These are phyloP conservation scores for Caenorhabditis becei DNA, from an alignment of 2,888 invertebrate species.

Conservation along the genomic window DNA sequence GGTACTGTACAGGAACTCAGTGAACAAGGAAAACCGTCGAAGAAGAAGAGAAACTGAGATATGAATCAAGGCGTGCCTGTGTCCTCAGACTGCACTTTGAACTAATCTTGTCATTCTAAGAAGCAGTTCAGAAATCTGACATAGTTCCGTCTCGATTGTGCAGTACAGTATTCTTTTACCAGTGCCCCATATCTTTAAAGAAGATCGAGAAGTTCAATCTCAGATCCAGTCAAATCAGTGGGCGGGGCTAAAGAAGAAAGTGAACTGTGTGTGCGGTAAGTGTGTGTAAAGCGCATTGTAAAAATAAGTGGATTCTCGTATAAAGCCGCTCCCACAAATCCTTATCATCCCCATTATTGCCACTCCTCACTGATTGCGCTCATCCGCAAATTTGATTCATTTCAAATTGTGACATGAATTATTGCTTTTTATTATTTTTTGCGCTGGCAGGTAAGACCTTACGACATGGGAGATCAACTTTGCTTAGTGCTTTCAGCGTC, in stretches of 20 bases:
- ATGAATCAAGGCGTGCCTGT: too few species aligned
- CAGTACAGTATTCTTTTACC: neutral
- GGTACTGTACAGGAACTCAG: too few species aligned
- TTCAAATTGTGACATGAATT: conserved; percentile 24
- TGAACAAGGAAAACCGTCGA: too few species aligned
- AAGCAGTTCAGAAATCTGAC: too few species aligned
- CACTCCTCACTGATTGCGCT: conserved; percentile 27
- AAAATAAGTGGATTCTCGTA: conserved; percentile 53
- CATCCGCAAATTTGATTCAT: conserved; percentile 20
- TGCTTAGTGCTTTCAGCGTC: conserved; percentile 8
- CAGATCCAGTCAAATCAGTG: conserved; percentile 13
- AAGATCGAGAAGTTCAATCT: neutral
- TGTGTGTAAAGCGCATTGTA: conserved; percentile 33
- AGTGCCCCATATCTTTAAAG: conserved; percentile 5
- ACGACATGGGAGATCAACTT: neutral
- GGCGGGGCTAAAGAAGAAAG: conserved; percentile 22
- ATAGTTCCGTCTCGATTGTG: too few species aligned
- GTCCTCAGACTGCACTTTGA: neutral
- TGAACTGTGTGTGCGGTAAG: conserved; percentile 23
- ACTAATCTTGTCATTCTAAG: neutral
- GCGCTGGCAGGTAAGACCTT: conserved; percentile 28
- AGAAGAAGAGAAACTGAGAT: neutral
- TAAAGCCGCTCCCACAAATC: conserved; percentile 43
- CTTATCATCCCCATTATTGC: conserved; percentile 38
- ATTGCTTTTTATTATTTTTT: conserved; percentile 37